A percentile compares a stretch with the other conserved stretches of the same genome.
Evolutionary conservation across 2,113 vertebrate genomes (phyloP).

Genomic region (Microcebus griseorufus): DNA sequence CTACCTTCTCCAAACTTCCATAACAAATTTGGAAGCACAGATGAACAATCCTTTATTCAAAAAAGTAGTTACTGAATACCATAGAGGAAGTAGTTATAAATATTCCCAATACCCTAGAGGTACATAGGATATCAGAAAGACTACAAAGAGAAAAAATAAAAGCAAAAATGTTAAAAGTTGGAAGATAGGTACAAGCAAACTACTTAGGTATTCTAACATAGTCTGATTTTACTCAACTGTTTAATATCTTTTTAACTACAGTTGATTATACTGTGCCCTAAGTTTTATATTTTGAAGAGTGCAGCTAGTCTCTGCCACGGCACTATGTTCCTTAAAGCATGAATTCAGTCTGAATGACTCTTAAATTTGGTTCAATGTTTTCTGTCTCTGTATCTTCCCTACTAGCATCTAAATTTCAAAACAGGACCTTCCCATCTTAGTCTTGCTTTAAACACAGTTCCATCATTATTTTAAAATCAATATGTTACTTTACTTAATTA

Average conservation of each 20-base stretch:
- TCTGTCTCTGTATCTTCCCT: background rate
- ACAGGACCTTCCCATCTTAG: background rate
- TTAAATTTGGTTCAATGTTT: background rate
- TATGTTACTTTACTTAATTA: background rate
- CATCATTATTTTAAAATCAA: background rate
- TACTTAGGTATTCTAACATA: background rate
- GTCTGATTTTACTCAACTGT: background rate
- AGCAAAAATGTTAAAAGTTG: background rate
- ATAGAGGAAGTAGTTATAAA: background rate
- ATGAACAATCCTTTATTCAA: background rate
- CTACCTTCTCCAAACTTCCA: background rate
- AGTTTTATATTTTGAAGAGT: background rate
- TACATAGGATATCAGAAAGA: background rate
- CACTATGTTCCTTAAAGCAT: background rate
- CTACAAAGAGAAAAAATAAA: background rate
- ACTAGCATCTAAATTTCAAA: background rate
- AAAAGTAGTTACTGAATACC: background rate
- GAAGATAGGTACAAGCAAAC: background rate
- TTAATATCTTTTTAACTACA: background rate
- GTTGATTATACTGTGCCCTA: background rate
- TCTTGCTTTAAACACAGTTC: background rate
- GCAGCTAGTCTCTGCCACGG: background rate
- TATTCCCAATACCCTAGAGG: background rate
- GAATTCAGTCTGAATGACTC: background rate
- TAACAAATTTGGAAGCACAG: background rate